These are phyloP conservation scores for Phyto melanocephala DNA, from an alignment of 2,888 invertebrate genomes.

Conservation along the genomic window DNA sequence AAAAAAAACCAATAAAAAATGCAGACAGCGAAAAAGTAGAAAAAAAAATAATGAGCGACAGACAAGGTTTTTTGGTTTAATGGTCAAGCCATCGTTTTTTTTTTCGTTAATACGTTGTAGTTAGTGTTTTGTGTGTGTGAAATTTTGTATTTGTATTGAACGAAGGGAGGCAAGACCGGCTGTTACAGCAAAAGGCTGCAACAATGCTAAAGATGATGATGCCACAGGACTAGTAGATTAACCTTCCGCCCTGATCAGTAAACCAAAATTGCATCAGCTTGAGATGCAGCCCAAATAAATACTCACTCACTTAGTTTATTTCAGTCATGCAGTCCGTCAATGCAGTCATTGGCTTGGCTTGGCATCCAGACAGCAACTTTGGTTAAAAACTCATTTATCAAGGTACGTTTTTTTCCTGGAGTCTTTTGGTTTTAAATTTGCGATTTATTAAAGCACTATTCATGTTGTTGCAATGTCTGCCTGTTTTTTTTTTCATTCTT, in stretches of 20 bases:
- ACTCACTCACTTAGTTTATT: neutral
- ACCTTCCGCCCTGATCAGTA: conserved; percentile 40
- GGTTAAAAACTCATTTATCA: conserved; percentile 69
- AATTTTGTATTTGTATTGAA: neutral
- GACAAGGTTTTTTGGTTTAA: conserved; percentile 49
- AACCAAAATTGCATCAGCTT: conserved; percentile 49
- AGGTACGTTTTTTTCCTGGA: conserved; percentile 57
- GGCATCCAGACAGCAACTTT: conserved; percentile 52
- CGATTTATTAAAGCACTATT: conserved; percentile 31
- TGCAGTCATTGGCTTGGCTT: conserved; percentile 9
- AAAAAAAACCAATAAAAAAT: neutral
- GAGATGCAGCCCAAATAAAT: conserved; percentile 25
- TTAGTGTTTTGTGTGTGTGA: neutral
- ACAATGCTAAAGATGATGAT: too few relatives aligned
- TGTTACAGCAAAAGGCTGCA: conserved; percentile 42
- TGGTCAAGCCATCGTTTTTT: conserved; percentile 44
- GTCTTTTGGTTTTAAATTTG: conserved; percentile 45
- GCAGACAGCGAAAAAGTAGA: conserved; percentile 17
- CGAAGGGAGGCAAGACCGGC: conserved; percentile 10
- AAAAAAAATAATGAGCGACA: conserved; percentile 31
- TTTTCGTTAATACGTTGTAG: neutral
- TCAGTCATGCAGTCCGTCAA: neutral
- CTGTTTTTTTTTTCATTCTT: neutral
- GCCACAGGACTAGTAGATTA: conserved; percentile 53
- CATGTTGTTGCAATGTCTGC: conserved; percentile 22